These are phyloP conservation scores for Monodelphis domestica DNA, from an alignment of 2,797 vertebrate species.

Conservation along the genomic window DNA sequence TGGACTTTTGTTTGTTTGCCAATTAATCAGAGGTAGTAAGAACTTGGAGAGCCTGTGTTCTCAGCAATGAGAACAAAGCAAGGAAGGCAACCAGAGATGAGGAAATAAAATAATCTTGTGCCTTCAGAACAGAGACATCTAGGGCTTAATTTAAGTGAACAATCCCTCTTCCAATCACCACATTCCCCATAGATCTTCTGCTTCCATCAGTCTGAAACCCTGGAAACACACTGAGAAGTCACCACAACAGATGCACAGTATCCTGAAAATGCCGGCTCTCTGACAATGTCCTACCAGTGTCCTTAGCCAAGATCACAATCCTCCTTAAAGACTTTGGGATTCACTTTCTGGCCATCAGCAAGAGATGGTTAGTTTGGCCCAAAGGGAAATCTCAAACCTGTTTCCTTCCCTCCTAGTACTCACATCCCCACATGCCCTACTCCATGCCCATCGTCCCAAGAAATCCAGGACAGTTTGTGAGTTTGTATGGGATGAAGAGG, in stretches of 20 bases:
- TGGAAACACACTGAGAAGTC: background rate
- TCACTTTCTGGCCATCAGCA: rapidly evolving
- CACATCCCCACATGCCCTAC: background rate
- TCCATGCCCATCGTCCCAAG: too few species aligned
- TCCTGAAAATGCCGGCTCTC: too few species aligned
- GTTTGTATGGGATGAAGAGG: rapidly evolving
- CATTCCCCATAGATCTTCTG: background rate
- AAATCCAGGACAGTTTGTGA: background rate
- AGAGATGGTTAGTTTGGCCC: background rate
- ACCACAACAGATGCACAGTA: too few species aligned
- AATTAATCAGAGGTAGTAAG: conserved; percentile 76
- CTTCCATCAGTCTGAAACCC: background rate
- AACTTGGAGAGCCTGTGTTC: conserved; percentile 73
- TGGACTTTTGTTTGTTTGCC: conserved; percentile 73
- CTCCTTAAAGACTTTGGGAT: too few species aligned
- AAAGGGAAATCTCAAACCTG: background rate
- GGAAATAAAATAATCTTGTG: conserved; percentile 67
- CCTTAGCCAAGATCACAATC: too few species aligned
- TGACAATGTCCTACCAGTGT: too few species aligned
- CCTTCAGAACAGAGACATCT: conserved; percentile 74
- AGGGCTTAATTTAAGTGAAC: conserved; percentile 69
- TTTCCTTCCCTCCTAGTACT: background rate
- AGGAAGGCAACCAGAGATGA: conserved; percentile 41
- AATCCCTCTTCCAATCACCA: background rate
- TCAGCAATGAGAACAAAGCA: conserved; percentile 71